Conservation (phyloP, 2,888 invertebrate species). For the Cheilosia impressa region DNA sequence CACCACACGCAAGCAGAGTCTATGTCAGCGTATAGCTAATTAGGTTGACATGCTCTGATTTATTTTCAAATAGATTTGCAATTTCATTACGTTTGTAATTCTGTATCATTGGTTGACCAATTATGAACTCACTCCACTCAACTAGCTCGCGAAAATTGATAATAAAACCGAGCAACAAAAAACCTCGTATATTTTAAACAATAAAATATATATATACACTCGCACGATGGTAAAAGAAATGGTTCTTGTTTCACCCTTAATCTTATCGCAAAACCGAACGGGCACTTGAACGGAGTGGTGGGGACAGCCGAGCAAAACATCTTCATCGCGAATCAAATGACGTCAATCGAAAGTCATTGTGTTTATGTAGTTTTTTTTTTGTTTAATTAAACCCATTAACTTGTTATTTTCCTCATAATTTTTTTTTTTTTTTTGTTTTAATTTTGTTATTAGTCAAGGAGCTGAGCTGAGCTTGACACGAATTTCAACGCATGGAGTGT, state of each 20-base stretch:
- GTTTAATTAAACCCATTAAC: not conserved
- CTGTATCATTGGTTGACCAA: not conserved
- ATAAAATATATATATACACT: not conserved
- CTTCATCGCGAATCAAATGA: conserved; percentile 51
- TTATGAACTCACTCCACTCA: not conserved
- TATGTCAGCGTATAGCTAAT: not conserved
- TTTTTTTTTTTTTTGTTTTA: not conserved
- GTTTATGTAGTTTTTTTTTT: conserved; percentile 1
- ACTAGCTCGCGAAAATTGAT: conserved; percentile 11
- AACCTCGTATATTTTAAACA: not conserved
- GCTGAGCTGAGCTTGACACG: conserved; percentile 26
- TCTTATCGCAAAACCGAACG: conserved; percentile 45
- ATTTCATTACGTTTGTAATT: not conserved
- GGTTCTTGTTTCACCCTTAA: conserved; percentile 24
- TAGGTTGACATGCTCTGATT: conserved; percentile 14
- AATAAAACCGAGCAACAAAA: conserved; percentile 2
- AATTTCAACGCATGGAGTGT: not conserved
- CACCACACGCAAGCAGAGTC: not conserved
- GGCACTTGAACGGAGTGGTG: conserved; percentile 3
- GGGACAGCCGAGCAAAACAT: conserved; percentile 12
- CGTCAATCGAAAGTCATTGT: conserved; percentile 57
- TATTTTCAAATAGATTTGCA: conserved; percentile 18
- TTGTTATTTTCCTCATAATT: conserved; percentile 3
- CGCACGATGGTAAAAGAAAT: not conserved
- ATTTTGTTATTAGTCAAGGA: not conserved